These are phyloP conservation scores for Trogon melanurus DNA, from an alignment of 2,113 vertebrate genomes.

Conservation along the genomic window DNA sequence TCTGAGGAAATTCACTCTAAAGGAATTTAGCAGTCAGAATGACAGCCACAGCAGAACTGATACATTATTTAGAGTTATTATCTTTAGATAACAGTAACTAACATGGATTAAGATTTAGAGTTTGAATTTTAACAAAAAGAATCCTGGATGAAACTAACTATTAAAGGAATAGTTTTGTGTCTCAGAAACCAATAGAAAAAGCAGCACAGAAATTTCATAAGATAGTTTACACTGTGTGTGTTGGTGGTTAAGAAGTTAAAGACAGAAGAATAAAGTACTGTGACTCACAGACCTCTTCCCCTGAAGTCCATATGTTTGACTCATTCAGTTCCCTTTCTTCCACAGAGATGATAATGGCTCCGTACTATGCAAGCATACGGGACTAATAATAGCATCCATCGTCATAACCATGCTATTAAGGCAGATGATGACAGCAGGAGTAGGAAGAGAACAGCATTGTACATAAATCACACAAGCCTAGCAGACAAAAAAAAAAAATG, in stretches of 20 bases:
- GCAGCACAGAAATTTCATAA: neutral
- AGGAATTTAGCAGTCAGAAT: neutral
- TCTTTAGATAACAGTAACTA: neutral
- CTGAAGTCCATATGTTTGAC: slow-evolving; percentile 43
- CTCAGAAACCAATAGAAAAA: neutral
- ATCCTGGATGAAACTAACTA: neutral
- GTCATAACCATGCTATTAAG: slow-evolving; percentile 55
- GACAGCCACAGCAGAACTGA: neutral
- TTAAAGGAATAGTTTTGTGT: neutral
- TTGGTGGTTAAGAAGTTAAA: slow-evolving; percentile 14
- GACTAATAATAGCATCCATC: slow-evolving; percentile 59
- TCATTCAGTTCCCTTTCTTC: slow-evolving; percentile 41
- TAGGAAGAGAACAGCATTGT: slow-evolving; percentile 33
- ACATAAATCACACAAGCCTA: slow-evolving; percentile 54
- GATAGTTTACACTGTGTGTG: neutral
- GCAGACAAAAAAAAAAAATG: slow-evolving; percentile 21
- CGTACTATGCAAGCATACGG: slow-evolving; percentile 40
- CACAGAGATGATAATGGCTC: slow-evolving; percentile 37
- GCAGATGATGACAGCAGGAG: slow-evolving; percentile 59
- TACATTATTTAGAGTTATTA: neutral
- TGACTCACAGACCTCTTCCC: slow-evolving; percentile 1
- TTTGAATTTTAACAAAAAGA: neutral
- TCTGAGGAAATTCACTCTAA: neutral
- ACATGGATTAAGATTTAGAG: neutral
- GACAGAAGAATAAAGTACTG: neutral